A percentile compares a stretch with the other conserved stretches of the same genome.
These are phyloP conservation scores for Xiphorhynchus elegans DNA, from an alignment of 2,113 vertebrate species.

Conservation along the genomic window DNA sequence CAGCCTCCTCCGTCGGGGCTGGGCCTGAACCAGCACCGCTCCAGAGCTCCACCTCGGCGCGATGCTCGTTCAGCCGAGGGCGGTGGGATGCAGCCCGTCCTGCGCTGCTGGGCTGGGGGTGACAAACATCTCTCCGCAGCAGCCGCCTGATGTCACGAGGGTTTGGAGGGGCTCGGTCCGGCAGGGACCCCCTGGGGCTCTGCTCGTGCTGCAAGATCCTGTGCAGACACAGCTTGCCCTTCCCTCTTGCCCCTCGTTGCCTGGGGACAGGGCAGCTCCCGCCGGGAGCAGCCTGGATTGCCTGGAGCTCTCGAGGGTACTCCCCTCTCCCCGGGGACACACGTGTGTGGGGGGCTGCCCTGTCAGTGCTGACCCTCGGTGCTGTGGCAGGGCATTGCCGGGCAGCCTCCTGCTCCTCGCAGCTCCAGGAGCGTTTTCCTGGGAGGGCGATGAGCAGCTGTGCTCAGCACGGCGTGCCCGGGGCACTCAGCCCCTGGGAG, in stretches of 20 bases:
- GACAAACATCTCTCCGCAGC: rapidly evolving
- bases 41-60: neutral
- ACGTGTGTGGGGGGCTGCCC: rapidly evolving
- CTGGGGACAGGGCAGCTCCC: neutral
- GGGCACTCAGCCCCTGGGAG: neutral
- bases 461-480: neutral
- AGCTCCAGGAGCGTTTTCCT: neutral
- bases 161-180: neutral
- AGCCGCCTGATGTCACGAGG: rapidly evolving
- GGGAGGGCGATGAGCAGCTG: neutral
- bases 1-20: rapidly evolving
- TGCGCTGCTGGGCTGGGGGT: rapidly evolving
- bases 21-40: neutral
- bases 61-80: neutral
- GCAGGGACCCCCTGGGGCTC: neutral
- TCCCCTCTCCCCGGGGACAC: rapidly evolving
- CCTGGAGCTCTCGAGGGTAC: neutral
- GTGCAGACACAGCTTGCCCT: neutral
- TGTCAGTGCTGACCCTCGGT: rapidly evolving
- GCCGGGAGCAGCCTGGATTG: neutral
- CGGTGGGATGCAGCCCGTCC: rapidly evolving
- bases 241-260: neutral
- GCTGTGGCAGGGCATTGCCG: neutral
- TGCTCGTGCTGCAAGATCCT: neutral
- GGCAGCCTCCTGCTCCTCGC: neutral